A percentile compares a stretch with the other conserved stretches of the same genome.
phyloP scores from a whole-genome alignment of 2,888 invertebrate genomes.

The Leptinotarsa haldemani region DNA sequence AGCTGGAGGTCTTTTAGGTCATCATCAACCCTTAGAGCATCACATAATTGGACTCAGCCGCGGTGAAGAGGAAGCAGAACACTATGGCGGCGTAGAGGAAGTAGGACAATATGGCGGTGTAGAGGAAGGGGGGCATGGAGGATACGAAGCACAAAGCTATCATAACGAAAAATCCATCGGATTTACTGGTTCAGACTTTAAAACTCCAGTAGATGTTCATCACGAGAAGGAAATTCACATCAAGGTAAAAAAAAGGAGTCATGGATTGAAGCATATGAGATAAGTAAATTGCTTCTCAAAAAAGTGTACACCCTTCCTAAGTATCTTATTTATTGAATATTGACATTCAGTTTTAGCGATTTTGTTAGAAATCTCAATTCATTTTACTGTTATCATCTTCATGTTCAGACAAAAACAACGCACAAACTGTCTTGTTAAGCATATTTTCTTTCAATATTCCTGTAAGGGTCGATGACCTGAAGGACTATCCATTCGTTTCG shows the following conservation, averaged over 20 bases:
- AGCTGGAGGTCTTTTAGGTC: constrained; percentile 50
- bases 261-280: neutral
- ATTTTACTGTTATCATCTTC: too few species aligned
- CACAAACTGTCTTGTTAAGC: too few species aligned
- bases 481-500: too few species aligned
- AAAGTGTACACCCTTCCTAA: too few species aligned
- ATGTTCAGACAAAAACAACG: too few species aligned
- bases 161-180: constrained; percentile 44
- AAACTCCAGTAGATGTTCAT: constrained; percentile 57
- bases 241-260: constrained; percentile 51
- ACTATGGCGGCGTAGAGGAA: constrained; percentile 32
- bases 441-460: too few species aligned
- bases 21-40: constrained; percentile 45
- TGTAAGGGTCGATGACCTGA: too few species aligned
- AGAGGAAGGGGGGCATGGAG: constrained; percentile 22
- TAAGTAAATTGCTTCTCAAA: too few species aligned
- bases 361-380: too few species aligned
- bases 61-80: constrained; percentile 48
- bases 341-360: too few species aligned
- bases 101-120: constrained; percentile 13
- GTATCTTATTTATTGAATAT: too few species aligned
- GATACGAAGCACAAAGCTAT: neutral
- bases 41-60: constrained; percentile 52
- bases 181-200: constrained; percentile 53
- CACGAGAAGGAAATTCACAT: constrained; percentile 58